Conservation (phyloP, 2,797 vertebrate species). For the Fratercula arctica region DNA sequence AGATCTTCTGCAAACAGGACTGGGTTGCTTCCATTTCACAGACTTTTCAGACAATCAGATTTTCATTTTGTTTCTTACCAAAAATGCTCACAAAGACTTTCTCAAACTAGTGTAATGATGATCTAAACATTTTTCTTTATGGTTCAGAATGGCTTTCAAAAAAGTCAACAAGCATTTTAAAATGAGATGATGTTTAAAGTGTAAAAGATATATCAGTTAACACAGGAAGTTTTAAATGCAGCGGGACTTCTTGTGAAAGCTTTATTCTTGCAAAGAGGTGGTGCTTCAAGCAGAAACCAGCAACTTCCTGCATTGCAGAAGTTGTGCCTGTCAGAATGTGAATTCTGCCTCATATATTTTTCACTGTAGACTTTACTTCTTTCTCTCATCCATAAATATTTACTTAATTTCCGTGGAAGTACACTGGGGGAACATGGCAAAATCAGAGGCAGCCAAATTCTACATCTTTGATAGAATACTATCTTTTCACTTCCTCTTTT, state of each 20-base stretch:
- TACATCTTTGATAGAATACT: background rate
- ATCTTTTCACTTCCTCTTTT: background rate
- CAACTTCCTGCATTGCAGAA: background rate
- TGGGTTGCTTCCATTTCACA: background rate
- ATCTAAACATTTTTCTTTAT: background rate
- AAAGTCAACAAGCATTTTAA: background rate
- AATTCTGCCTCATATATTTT: background rate
- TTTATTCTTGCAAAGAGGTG: background rate
- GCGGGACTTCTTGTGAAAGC: background rate
- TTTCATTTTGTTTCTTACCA: background rate
- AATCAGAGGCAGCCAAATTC: background rate
- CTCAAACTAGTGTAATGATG: background rate
- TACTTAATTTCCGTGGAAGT: background rate
- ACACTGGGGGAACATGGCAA: background rate
- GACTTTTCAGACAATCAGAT: background rate
- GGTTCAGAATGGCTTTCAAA: background rate
- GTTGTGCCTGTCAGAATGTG: background rate
- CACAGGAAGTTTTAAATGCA: background rate
- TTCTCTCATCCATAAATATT: background rate
- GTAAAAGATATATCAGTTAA: background rate
- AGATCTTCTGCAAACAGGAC: background rate
- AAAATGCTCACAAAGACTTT: background rate
- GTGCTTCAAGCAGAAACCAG: background rate
- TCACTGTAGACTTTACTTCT: background rate
- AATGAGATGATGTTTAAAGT: background rate